phyloP scores from a whole-genome alignment of 2,113 vertebrate species.

The Corvus cornix region DNA sequence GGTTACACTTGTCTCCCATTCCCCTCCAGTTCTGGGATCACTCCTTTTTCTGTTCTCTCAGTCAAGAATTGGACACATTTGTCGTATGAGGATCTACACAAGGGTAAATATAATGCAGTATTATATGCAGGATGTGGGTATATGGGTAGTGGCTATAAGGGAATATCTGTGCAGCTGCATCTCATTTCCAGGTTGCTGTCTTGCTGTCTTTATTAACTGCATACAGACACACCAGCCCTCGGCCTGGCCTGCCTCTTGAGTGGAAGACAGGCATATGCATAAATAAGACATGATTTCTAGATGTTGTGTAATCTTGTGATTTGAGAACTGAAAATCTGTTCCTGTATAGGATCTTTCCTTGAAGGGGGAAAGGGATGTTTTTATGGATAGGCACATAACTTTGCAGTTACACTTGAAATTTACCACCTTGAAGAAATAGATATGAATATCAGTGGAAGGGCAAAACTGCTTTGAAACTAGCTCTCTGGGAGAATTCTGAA shows the following conservation, averaged over 20 bases:
- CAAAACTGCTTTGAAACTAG: not conserved
- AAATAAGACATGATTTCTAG: not conserved
- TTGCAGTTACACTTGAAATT: not conserved
- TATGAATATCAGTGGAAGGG: not conserved
- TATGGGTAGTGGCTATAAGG: not conserved
- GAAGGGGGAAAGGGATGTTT: not conserved
- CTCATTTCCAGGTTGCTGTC: not conserved
- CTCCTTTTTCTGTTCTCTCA: not conserved
- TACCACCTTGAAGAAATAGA: not conserved
- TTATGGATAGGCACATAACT: not conserved
- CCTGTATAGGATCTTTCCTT: not conserved
- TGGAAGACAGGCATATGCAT: not conserved
- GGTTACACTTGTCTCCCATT: not conserved
- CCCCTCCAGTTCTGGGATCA: not conserved
- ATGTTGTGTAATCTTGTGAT: not conserved
- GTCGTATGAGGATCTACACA: fast-evolving
- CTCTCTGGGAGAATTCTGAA: not conserved
- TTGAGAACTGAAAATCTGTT: not conserved
- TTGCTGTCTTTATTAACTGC: not conserved
- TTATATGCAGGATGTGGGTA: not conserved
- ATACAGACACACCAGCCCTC: not conserved
- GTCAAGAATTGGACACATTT: not conserved
- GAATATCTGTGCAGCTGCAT: not conserved
- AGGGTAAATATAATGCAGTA: not conserved
- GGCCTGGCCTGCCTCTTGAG: fast-evolving